phyloP scores from a whole-genome alignment of 2,797 vertebrate genomes.

The Sebastes cheni region DNA sequence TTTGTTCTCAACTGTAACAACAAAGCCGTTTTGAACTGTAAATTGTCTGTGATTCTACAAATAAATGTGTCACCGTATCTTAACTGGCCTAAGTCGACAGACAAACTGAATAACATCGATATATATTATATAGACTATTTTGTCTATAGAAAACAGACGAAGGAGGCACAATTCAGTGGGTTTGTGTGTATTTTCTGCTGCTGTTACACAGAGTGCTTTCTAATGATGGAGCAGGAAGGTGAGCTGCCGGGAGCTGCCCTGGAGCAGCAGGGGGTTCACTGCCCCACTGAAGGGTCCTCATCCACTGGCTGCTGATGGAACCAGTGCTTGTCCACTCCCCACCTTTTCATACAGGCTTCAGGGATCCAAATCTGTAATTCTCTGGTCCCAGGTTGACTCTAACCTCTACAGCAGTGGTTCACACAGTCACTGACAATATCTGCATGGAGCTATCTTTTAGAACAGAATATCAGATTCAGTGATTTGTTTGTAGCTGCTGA shows the following conservation, averaged over 20 bases:
- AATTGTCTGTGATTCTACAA: not conserved
- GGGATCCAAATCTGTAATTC: not conserved
- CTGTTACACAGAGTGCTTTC: too few species aligned
- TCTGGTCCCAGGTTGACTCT: not conserved
- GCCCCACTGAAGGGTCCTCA: too few species aligned
- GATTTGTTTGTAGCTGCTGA: not conserved
- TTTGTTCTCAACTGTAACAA: not conserved
- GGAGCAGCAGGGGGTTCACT: not conserved
- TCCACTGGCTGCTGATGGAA: not conserved
- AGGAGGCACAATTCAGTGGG: not conserved
- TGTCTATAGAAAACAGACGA: not conserved
- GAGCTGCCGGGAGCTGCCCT: slow-evolving; percentile 10
- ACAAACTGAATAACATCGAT: too few species aligned
- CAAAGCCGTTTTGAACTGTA: not conserved
- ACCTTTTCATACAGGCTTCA: not conserved
- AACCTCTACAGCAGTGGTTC: not conserved
- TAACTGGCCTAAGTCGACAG: too few species aligned
- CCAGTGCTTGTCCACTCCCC: not conserved
- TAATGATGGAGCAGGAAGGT: not conserved
- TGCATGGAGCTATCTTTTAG: not conserved
- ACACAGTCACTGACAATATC: not conserved
- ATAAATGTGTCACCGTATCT: too few species aligned
- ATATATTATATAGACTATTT: not conserved
- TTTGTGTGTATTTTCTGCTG: too few species aligned
- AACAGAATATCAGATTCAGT: not conserved